phyloP scores from a whole-genome alignment of 2,797 vertebrate species.

The Rhinoraja longicauda region DNA sequence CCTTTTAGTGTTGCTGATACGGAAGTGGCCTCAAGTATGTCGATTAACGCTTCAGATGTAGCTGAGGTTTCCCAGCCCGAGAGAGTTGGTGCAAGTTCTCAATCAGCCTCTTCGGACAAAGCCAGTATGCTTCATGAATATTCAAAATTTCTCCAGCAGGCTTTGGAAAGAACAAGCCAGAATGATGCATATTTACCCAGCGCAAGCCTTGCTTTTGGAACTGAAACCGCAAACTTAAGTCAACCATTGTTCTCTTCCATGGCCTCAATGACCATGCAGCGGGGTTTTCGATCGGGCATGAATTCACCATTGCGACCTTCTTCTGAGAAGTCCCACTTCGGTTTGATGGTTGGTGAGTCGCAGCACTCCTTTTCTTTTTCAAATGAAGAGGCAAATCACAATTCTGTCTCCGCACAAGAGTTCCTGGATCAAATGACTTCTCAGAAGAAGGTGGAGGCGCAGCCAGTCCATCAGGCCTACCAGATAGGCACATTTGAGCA shows the following conservation, averaged over 20 bases:
- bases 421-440: slow-evolving; percentile 95
- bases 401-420: slow-evolving; percentile 86
- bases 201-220: slow-evolving; percentile 91
- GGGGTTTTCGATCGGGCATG: slow-evolving; percentile 83
- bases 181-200: slow-evolving; percentile 97
- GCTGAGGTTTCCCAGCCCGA: slow-evolving; percentile 79
- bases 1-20: slow-evolving; percentile 88
- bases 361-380: slow-evolving; percentile 96
- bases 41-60: slow-evolving; percentile 90
- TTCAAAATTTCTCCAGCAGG: slow-evolving; percentile 97
- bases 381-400: slow-evolving; percentile 86
- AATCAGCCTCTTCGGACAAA: slow-evolving; percentile 82
- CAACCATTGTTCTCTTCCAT: slow-evolving; percentile 87
- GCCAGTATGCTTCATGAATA: slow-evolving; percentile 97
- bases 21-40: slow-evolving; percentile 96
- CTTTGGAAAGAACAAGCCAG: slow-evolving; percentile 98
- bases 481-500: slow-evolving; percentile 94
- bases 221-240: slow-evolving; percentile 82
- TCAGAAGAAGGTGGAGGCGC: slow-evolving; percentile 89
- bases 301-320: slow-evolving; percentile 87
- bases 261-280: slow-evolving; percentile 83
- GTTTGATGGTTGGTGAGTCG: slow-evolving; percentile 88
- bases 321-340: slow-evolving; percentile 93
- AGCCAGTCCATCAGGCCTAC: slow-evolving; percentile 87
- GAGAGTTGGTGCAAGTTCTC: slow-evolving; percentile 69